A percentile compares a stretch with the other conserved stretches of the same genome.
phyloP scores from a whole-genome alignment of 2,797 vertebrate genomes.

The Novumbra hubbsi region DNA sequence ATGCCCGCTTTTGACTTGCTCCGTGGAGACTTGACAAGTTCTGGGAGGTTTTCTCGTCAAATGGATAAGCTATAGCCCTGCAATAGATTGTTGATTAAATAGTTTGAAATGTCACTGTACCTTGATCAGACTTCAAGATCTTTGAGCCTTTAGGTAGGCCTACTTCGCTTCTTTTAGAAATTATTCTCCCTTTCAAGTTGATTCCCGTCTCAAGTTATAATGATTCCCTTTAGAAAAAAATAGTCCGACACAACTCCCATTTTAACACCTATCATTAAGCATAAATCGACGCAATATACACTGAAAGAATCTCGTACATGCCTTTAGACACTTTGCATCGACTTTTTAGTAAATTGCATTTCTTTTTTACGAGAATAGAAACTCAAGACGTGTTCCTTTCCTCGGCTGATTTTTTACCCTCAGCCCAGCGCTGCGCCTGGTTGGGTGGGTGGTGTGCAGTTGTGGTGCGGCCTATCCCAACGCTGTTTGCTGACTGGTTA shows the following conservation, averaged over 20 bases:
- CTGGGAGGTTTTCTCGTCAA: constrained; percentile 15
- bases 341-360: constrained; percentile 51
- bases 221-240: constrained; percentile 57
- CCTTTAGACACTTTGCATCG: constrained; percentile 47
- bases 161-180: neutral
- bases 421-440: constrained; percentile 65
- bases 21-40: constrained; percentile 30
- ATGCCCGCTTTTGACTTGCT: constrained; percentile 56
- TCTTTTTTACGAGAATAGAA: constrained; percentile 44
- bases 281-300: constrained; percentile 64
- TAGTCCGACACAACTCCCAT: constrained; percentile 72
- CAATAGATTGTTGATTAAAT: neutral
- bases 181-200: neutral
- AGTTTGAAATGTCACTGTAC: neutral
- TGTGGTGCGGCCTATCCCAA: constrained; percentile 72
- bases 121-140: constrained; percentile 3
- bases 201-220: constrained; percentile 66
- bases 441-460: constrained; percentile 61
- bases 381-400: constrained; percentile 30
- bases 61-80: neutral
- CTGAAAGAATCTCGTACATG: neutral
- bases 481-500: constrained; percentile 38
- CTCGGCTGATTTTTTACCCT: constrained; percentile 61
- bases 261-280: constrained; percentile 73
- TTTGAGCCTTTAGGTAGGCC: neutral